Base-by-base conservation (phyloP, 2,113 vertebrate species). In the Mobula hypostoma region DNA sequence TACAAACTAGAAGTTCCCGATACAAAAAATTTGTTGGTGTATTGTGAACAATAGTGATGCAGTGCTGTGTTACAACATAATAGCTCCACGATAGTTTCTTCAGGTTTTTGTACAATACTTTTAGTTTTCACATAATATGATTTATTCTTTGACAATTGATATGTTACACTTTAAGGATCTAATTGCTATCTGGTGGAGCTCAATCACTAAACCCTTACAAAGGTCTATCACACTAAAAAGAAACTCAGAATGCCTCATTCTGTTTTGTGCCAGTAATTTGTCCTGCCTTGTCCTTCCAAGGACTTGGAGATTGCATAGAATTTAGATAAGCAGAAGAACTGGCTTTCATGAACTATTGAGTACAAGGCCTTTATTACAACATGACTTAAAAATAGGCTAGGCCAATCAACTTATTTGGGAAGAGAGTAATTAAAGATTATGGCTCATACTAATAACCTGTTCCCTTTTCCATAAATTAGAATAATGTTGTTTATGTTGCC, bases 271-370 rank as follows among this genome's bases (percentile, higher is more conserved):
- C 14, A 15, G 63, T 63, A 11, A 14, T 29, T 32, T 19, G 5
- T 82, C 36, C 40, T 82, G 82, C 27, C 1, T 66, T 32, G 29
- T 17, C 83, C 58, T 88, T 88, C 27, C 27, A 12, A 6, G n/a
- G 27, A n/a, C 56, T 87, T 63, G 58, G 36, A 85, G 48, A 88
- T 66, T 88, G 85, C 85, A 88, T 66, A 88, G 85, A 63, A 63
- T 7, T 88, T 63, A 66, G 61, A 29, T n/a, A 88, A 88, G 58
- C 29, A 88, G 29, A 88, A 88, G 32, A 29, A 88, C 66, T 29
- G 66, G 14, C 27, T 66, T 88, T 88, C 29, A 32, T 48, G 48
- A 48, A 48, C 48, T 48, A 48, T 66, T 88, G 61, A 88, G 66
- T 88, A n/a, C 29, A n/a, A 88, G 61, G 29, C 58, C 29, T n/a